Base-by-base conservation (phyloP, 2,797 vertebrate species). In the Siniperca undulata region DNA sequence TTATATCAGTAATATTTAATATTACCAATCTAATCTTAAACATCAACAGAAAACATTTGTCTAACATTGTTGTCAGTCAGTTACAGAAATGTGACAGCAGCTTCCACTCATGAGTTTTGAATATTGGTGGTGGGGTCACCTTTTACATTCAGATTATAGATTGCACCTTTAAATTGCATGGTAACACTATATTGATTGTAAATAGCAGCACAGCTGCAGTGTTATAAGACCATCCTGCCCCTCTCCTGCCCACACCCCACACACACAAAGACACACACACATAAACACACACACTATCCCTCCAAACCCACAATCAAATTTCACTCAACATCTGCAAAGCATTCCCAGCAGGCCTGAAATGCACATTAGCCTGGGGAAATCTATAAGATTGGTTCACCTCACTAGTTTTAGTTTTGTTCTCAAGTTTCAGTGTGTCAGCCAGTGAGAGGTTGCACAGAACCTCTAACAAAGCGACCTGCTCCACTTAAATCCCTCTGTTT, bases 341-440 rank as follows among this genome's bases (percentile, higher is more conserved):
- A 83, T 79, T 89, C 87, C 88, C 88, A 67, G 65, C 66, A 80
- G 88, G 82, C 76, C 74, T 77, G 55, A 74, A 85, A 77, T 58
- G 48, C 80, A 70, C 85, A 77, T 87, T 74, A 72, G 80, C 86
- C 86, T 46, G 77, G 83, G 90, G 91, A 88, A 92, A 89, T 89
- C 76, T 86, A 79, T 40, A 58, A 36, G 64, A 83, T 30, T 59
- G 75, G 62, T 66, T 91, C 82, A 85, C 62, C 67, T 89, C 85
- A 86, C 78, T 74, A 52, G 72, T 70, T 88, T 78, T 58, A 79
- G 72, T 69, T 84, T 74, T 86, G 71, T 71, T 87, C 61, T 42
- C 70, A 86, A 91, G 69, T 88, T 84, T 83, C 66, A 66, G 22
- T 46, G 40, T 85, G 58, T 79, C 71, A 72, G 80, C 56, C 34